Conservation (phyloP, 2,888 invertebrate species). For the Pseudococcus jackbeardsleyi region DNA sequence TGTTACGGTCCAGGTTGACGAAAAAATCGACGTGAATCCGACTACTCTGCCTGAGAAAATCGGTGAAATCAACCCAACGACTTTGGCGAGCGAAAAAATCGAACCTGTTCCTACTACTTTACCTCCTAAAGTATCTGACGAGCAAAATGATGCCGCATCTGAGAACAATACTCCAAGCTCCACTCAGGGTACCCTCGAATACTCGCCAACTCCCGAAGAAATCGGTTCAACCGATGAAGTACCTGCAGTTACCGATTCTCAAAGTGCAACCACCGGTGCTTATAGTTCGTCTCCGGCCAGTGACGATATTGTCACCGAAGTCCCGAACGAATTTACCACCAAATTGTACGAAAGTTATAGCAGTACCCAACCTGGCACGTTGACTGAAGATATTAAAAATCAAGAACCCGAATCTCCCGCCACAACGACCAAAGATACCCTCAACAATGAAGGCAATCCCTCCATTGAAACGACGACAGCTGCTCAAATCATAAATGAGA, state of each 20-base stretch:
- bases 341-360: not conserved
- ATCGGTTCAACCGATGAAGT: constrained; percentile 3
- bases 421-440: not conserved
- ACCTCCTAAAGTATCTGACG: constrained; percentile 32
- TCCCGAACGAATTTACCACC: not conserved
- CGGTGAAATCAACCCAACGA: not conserved
- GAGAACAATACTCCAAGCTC: not conserved
- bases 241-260: not conserved
- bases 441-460: not conserved
- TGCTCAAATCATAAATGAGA: not conserved
- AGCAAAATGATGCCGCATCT: not conserved
- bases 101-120: constrained; percentile 19
- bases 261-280: not conserved
- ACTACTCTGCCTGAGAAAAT: constrained; percentile 23
- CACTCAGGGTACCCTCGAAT: not conserved
- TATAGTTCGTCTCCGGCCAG: not conserved
- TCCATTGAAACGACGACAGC: not conserved
- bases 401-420: not conserved
- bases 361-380: not conserved
- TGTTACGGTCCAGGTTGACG: not conserved
- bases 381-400: not conserved
- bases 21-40: constrained; percentile 36
- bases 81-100: not conserved
- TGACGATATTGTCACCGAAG: not conserved
- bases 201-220: not conserved